These are phyloP conservation scores for Hydropotes inermis DNA, from an alignment of 2,113 vertebrate species.

Conservation along the genomic window DNA sequence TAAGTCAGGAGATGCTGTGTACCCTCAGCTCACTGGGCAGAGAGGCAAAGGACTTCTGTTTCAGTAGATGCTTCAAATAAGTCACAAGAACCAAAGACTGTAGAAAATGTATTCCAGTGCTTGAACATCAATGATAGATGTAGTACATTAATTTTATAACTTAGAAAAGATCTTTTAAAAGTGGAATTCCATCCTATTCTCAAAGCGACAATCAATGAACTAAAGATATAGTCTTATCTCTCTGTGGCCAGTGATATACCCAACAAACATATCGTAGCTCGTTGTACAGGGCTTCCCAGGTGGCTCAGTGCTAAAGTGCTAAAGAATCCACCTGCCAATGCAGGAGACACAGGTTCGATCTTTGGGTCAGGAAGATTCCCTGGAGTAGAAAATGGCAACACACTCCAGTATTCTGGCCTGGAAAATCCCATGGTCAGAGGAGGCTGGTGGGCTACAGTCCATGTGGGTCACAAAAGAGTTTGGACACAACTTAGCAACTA, in stretches of 20 bases:
- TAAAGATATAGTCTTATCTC: background rate
- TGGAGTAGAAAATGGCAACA: background rate
- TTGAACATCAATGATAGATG: background rate
- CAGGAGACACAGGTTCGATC: background rate
- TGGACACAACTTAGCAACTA: background rate
- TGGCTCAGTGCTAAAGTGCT: background rate
- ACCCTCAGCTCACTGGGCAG: background rate
- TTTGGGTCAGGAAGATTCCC: background rate
- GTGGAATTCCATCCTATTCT: background rate
- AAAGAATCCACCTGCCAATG: background rate
- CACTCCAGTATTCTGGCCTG: background rate
- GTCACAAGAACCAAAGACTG: background rate
- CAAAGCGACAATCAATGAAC: background rate
- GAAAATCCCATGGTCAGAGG: background rate
- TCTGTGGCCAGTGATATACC: background rate
- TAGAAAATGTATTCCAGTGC: background rate
- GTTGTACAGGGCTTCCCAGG: background rate
- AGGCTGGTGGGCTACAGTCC: background rate
- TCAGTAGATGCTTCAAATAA: background rate
- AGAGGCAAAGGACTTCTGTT: background rate
- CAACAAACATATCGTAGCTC: background rate
- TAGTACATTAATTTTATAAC: background rate
- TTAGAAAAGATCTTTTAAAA: background rate
- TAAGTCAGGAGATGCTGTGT: background rate
- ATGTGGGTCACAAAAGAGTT: background rate